phyloP scores from a whole-genome alignment of 2,888 invertebrate genomes.

The Vanessa cardui region DNA sequence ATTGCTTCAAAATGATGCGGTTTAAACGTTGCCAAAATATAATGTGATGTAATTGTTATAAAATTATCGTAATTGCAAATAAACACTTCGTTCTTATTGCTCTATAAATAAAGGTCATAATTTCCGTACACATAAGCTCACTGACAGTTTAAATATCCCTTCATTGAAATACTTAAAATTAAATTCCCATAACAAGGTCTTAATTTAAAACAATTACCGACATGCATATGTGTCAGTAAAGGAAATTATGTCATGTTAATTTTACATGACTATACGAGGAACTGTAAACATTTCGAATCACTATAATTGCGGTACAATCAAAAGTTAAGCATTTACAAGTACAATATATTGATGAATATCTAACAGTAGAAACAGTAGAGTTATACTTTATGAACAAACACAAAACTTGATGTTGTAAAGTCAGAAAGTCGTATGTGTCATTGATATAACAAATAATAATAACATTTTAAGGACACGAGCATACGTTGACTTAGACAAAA shows the following conservation, averaged over 20 bases:
- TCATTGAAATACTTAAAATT: conserved; percentile 14
- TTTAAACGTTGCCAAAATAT: conserved; percentile 8
- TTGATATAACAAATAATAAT: too few relatives aligned
- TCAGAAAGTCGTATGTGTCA: too few relatives aligned
- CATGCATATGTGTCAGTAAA: conserved; percentile 1
- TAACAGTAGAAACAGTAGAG: too few relatives aligned
- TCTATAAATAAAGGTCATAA: neutral
- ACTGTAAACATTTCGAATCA: neutral
- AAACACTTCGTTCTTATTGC: neutral
- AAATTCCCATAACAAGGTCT: conserved; percentile 13
- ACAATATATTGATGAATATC: too few relatives aligned
- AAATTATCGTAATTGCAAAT: conserved; percentile 3
- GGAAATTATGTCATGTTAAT: neutral
- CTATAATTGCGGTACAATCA: too few relatives aligned
- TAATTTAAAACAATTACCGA: conserved; percentile 9
- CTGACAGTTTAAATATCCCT: conserved; percentile 1
- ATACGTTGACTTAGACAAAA: too few relatives aligned
- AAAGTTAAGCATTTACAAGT: too few relatives aligned
- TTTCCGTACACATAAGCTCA: neutral
- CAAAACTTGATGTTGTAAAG: too few relatives aligned
- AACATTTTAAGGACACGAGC: too few relatives aligned
- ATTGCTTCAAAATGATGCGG: neutral
- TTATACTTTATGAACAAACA: too few relatives aligned
- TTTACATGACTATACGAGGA: neutral
- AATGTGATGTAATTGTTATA: conserved; percentile 11